A percentile compares a stretch with the other conserved stretches of the same genome.
Evolutionary conservation across 2,797 vertebrate genomes (phyloP).

Genomic region (Channa striata): DNA sequence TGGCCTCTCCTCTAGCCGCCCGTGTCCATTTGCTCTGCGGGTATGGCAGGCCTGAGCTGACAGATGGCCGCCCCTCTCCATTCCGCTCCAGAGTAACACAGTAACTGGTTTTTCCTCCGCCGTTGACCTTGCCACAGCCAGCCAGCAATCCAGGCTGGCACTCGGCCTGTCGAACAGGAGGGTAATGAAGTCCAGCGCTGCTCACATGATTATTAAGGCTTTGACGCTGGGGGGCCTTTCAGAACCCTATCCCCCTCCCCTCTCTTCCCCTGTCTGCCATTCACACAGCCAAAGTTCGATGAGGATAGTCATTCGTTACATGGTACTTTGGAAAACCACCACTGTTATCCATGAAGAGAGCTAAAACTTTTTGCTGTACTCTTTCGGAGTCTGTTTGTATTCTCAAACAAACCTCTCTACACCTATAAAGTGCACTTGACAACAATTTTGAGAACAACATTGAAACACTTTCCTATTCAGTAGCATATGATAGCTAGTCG

Average conservation of each 20-base stretch:
- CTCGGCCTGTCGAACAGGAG: conserved; percentile 86
- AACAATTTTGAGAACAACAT: conserved; percentile 43
- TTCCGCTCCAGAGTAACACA: conserved; percentile 87
- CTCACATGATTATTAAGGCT: conserved; percentile 88
- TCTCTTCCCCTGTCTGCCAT: conserved; percentile 77
- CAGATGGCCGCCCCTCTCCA: conserved; percentile 87
- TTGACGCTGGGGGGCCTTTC: conserved; percentile 85
- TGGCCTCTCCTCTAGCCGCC: conserved; percentile 86
- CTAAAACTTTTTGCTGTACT: conserved; percentile 54
- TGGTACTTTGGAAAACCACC: conserved; percentile 74
- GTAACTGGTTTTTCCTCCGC: conserved; percentile 89
- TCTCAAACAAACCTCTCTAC: conserved; percentile 52
- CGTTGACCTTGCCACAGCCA: conserved; percentile 90
- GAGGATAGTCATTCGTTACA: conserved; percentile 78
- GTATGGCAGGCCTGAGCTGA: conserved; percentile 87
- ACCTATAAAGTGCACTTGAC: conserved; percentile 46
- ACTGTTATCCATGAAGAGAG: conserved; percentile 65
- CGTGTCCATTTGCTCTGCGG: conserved; percentile 87
- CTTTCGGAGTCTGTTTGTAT: conserved; percentile 52
- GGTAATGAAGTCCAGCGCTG: conserved; percentile 87
- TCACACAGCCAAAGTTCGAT: conserved; percentile 78
- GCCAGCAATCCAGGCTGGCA: conserved; percentile 87
- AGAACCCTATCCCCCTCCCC: conserved; percentile 74
- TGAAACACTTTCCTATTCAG: conserved; percentile 43
- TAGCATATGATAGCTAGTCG: conserved; percentile 42